Conservation (phyloP, 2,797 vertebrate genomes). For the Ptychadena robeensis region DNA sequence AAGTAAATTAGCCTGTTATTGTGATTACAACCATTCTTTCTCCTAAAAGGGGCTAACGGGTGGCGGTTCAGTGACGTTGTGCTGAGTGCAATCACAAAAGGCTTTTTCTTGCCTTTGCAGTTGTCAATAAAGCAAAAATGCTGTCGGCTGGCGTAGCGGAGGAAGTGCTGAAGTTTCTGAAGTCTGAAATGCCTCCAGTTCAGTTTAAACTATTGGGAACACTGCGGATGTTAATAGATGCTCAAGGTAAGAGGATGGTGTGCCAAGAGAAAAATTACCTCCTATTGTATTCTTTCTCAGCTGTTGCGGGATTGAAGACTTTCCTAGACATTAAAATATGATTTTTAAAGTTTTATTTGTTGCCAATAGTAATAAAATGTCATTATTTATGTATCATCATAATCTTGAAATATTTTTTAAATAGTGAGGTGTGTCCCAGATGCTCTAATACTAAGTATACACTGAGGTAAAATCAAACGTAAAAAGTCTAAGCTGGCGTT, state of each 20-base stretch:
- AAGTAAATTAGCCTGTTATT: neutral
- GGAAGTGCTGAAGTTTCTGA: slow-evolving; percentile 93
- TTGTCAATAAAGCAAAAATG: slow-evolving; percentile 99
- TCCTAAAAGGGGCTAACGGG: neutral
- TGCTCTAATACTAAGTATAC: no score
- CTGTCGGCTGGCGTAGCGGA: slow-evolving; percentile 91
- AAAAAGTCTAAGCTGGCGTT: no score
- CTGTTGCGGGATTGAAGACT: neutral
- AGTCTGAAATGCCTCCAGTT: slow-evolving; percentile 97
- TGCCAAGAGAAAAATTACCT: neutral
- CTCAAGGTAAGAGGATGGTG: slow-evolving; percentile 84
- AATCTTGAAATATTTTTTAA: no score
- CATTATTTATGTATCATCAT: no score
- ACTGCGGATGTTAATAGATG: slow-evolving; percentile 97
- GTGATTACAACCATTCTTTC: neutral
- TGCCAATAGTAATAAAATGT: no score
- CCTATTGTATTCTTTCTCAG: neutral
- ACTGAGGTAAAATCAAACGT: no score
- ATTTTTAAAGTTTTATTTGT: no score
- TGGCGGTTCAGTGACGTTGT: neutral
- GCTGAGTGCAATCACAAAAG: neutral
- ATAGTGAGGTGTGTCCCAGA: no score
- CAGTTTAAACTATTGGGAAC: slow-evolving; percentile 98
- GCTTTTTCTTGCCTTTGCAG: slow-evolving; percentile 70
- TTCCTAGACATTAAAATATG: neutral